Evolutionary conservation across 2,797 vertebrate species (phyloP), one percentile per base, ranked within the genome.

Genomic region (Paramormyrops hopkinsi): DNA sequence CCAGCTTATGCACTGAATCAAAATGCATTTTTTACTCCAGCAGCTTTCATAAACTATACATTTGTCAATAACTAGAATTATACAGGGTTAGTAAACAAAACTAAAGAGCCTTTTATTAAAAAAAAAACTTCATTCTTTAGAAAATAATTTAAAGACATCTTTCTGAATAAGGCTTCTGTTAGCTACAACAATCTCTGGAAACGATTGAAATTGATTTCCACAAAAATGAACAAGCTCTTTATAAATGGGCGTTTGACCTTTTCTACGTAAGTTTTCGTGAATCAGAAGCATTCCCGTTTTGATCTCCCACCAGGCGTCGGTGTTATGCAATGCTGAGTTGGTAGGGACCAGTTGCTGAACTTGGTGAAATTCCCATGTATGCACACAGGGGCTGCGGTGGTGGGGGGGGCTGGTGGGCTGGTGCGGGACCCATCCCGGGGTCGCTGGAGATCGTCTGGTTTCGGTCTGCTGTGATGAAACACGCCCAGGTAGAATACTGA

Each of bases 261-360:
- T 14, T 25, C 17, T 48, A 59, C 9, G 11, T 1, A 88, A 53
- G 29, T 59, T 54, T 73, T 59, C 22, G 4, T 83, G 53, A 79
- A 33, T 56, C 6, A 83, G 86, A 89, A 87, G 79, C 48, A 53
- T 83, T 82, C 12, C 29, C 1, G 53, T 56, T 79, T 89, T 73
- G 53, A 25, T 83, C 17, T 25, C 73, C 5, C 33, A 37, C 65
- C 86, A 87, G 51, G 9, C 51, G 46, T 69, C 76, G 56, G 89
- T 44, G 59, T 87, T 89, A 87, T 51, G 85, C 85, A 87, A 76
- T 89, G 89, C 90, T 90, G 90, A 86, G 83, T 90, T 90, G 91
- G 87, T 89, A 91, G 92, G 95, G 94, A 95, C 94, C 95, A 95
- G 94, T 92, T 76, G 94, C 91, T 91, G 89, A 93, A 93, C 94